These are phyloP conservation scores for Ptychochromis oligacanthus DNA, from an alignment of 2,113 vertebrate genomes.

Conservation along the genomic window DNA sequence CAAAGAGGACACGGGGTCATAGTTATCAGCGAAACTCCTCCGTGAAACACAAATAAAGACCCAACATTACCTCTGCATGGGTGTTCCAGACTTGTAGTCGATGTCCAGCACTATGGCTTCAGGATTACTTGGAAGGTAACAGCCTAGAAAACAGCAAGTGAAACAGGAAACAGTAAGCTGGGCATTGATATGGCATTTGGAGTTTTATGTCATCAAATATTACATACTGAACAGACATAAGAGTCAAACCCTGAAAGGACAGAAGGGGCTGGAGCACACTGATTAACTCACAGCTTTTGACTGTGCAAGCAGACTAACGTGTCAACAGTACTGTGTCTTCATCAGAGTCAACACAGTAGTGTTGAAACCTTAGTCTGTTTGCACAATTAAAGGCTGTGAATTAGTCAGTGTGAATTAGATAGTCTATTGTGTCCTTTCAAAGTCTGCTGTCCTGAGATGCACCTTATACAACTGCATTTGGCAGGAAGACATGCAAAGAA, in stretches of 20 bases:
- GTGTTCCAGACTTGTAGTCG: conserved; percentile 97
- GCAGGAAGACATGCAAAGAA: not conserved
- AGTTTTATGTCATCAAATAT: too few species aligned
- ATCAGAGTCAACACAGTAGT: not conserved
- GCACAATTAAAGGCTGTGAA: not conserved
- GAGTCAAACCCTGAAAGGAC: not conserved
- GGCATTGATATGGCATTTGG: not conserved
- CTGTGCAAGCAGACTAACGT: not conserved
- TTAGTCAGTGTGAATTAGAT: not conserved
- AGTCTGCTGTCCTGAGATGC: not conserved
- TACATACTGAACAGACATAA: not conserved
- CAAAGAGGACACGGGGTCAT: not conserved
- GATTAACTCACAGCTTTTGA: not conserved
- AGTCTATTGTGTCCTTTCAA: not conserved
- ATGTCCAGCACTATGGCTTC: conserved; percentile 98
- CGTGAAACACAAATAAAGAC: not conserved
- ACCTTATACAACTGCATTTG: not conserved
- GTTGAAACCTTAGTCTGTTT: conserved; percentile 4
- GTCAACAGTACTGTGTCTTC: not conserved
- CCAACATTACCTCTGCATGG: conserved; percentile 92
- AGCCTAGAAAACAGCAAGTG: conserved; percentile 80
- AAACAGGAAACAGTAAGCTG: not conserved
- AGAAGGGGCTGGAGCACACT: not conserved
- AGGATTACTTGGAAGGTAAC: conserved; percentile 97
- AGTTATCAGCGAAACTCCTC: not conserved